Evolutionary conservation across 2,888 invertebrate species (phyloP).

Genomic region (Scaeva pyrastri): DNA sequence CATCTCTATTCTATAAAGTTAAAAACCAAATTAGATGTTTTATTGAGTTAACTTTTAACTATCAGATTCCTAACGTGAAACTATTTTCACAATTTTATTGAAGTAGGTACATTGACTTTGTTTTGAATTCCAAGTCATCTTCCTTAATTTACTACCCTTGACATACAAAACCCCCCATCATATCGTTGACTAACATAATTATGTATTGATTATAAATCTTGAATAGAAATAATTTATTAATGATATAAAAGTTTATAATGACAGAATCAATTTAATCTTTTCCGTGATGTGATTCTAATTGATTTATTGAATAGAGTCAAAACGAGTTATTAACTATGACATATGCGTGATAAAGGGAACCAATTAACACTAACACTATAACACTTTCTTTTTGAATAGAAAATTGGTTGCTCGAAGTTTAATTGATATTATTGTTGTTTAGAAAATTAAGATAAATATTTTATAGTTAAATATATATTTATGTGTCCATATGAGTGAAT

Average conservation of each 20-base stretch:
- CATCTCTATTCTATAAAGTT: too few species aligned
- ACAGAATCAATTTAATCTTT: background rate
- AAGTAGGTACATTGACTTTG: constrained; percentile 1
- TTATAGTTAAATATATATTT: background rate
- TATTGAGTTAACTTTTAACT: too few species aligned
- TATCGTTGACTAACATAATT: background rate
- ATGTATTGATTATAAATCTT: constrained; percentile 7
- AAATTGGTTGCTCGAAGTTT: background rate
- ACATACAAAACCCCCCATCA: background rate
- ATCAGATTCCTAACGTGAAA: too few species aligned
- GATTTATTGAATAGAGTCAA: constrained; percentile 8
- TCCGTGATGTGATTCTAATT: constrained; percentile 46
- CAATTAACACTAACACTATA: constrained; percentile 11
- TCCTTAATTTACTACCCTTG: background rate
- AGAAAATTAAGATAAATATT: background rate
- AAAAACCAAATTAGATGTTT: too few species aligned
- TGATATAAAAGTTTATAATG: constrained; percentile 5
- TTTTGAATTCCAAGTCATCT: background rate
- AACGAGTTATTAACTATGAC: constrained; percentile 14
- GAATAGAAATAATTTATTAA: constrained; percentile 17
- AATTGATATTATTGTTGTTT: constrained; percentile 3
- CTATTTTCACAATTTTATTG: background rate
- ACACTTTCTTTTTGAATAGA: background rate
- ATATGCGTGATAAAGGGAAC: constrained; percentile 13
- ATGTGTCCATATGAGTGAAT: too few species aligned